Conservation (phyloP, 2,888 invertebrate genomes). For the Deilephila porcellus region DNA sequence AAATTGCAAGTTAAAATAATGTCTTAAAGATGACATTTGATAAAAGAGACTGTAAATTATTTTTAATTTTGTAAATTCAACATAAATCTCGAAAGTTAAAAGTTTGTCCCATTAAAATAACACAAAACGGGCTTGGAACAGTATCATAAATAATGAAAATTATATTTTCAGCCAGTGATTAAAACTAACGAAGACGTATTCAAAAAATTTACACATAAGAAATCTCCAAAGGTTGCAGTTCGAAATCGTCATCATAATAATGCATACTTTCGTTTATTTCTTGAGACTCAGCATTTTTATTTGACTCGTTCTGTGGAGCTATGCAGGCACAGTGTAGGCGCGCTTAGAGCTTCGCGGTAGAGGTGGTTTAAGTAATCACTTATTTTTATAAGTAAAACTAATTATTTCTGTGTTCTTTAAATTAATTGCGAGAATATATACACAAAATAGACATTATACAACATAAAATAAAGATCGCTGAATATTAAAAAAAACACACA, state of each 20-base stretch:
- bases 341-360: constrained; percentile 47
- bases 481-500: too few relatives aligned
- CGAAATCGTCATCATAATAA: constrained; percentile 79
- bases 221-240: constrained; percentile 57
- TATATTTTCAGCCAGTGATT: constrained; percentile 22
- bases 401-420: too few relatives aligned
- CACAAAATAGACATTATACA: too few relatives aligned
- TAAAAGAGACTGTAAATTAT: not conserved
- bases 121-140: constrained; percentile 6
- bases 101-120: constrained; percentile 16
- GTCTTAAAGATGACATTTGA: not conserved
- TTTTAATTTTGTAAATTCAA: not conserved
- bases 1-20: not conserved
- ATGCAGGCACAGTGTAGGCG: constrained; percentile 58
- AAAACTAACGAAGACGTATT: constrained; percentile 30
- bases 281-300: constrained; percentile 77
- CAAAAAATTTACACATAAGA: constrained; percentile 38
- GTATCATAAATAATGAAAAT: constrained; percentile 23
- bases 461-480: too few relatives aligned
- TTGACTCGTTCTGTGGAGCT: constrained; percentile 66
- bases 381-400: not conserved
- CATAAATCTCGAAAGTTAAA: constrained; percentile 15
- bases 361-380: constrained; percentile 4
- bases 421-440: too few relatives aligned
- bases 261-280: constrained; percentile 83